Conservation (phyloP, 2,113 vertebrate species). For the Crotophaga sulcirostris region DNA sequence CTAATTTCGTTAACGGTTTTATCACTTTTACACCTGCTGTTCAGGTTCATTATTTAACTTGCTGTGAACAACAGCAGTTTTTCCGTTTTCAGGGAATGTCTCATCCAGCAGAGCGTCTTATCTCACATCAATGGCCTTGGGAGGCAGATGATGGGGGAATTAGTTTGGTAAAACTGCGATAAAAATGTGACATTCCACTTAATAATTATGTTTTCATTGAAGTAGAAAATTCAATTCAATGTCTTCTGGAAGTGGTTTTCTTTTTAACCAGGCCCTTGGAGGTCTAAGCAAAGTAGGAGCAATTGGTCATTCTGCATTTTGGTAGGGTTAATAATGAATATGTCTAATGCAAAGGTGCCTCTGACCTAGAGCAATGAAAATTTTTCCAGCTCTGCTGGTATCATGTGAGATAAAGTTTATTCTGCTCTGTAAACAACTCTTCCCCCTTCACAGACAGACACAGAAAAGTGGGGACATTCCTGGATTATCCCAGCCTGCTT, state of each 20-base stretch:
- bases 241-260: not conserved
- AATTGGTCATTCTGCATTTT: not conserved
- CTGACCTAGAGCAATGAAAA: not conserved
- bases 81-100: slow-evolving; percentile 20
- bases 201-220: not conserved
- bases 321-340: not conserved
- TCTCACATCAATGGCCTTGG: not conserved
- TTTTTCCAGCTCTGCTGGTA: not conserved
- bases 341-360: not conserved
- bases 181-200: slow-evolving; percentile 6
- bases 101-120: not conserved
- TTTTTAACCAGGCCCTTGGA: not conserved
- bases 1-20: not conserved
- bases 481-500: not conserved
- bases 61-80: not conserved
- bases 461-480: not conserved
- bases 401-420: not conserved
- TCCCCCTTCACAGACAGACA: not conserved
- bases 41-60: slow-evolving; percentile 19
- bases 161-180: not conserved
- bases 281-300: not conserved
- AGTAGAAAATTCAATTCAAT: not conserved
- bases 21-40: not conserved
- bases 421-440: not conserved
- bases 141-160: not conserved